A percentile compares a stretch with the other conserved stretches of the same genome.
Evolutionary conservation across 2,888 invertebrate species (phyloP).

Genomic region (Papilio gigon): DNA sequence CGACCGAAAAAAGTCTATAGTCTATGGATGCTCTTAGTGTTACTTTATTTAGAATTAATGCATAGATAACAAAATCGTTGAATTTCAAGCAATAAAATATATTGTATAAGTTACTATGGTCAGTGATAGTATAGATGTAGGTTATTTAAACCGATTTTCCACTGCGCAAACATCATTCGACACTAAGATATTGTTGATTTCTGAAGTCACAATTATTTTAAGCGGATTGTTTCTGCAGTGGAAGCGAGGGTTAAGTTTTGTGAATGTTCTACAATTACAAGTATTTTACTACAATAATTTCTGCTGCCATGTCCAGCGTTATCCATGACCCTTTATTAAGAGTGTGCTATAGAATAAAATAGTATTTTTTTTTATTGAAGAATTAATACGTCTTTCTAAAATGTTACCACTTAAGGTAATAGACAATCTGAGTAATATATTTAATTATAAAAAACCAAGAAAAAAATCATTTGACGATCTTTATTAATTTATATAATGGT

Average conservation of each 20-base stretch:
- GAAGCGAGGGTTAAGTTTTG: too few relatives aligned
- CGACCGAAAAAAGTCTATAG: too few relatives aligned
- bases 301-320: constrained; percentile 34
- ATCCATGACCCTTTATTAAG: constrained; percentile 47
- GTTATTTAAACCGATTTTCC: constrained; percentile 27
- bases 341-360: constrained; percentile 40
- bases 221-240: too few relatives aligned
- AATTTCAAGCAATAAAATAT: constrained; percentile 43
- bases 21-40: too few relatives aligned
- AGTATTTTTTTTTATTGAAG: neutral
- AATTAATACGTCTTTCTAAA: constrained; percentile 5
- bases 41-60: constrained; percentile 16
- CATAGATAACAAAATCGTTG: constrained; percentile 34
- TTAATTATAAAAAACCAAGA: constrained; percentile 29
- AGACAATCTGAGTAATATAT: constrained; percentile 10
- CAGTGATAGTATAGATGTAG: constrained; percentile 47
- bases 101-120: constrained; percentile 45
- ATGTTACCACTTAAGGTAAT: constrained; percentile 38
- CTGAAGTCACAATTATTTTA: too few relatives aligned
- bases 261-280: neutral
- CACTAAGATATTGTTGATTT: too few relatives aligned
- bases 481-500: constrained; percentile 37
- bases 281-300: constrained; percentile 9
- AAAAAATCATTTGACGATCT: constrained; percentile 36
- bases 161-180: too few relatives aligned